A percentile compares a stretch with the other conserved stretches of the same genome.
Evolutionary conservation across 2,113 vertebrate species (phyloP).

Genomic region (Coptodon rendalli): DNA sequence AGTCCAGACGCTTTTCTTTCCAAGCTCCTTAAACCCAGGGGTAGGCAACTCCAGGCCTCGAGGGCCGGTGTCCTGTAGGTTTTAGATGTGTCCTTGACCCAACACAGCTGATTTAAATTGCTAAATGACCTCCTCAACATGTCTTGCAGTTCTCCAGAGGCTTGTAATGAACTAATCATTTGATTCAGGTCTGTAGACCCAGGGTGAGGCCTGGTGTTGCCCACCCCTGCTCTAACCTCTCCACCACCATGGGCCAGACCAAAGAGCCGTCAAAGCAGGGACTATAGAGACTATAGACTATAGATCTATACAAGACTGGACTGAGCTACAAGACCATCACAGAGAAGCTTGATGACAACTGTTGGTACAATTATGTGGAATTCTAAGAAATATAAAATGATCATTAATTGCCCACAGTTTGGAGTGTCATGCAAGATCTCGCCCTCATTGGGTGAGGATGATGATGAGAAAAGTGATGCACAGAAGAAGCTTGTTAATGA

Average conservation of each 20-base stretch:
- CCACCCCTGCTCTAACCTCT: neutral
- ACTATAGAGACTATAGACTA: neutral
- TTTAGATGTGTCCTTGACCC: neutral
- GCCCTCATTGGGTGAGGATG: neutral
- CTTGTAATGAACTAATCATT: neutral
- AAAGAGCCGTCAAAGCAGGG: neutral
- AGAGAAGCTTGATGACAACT: neutral
- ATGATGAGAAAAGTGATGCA: neutral
- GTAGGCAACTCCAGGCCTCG: neutral
- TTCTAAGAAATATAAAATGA: neutral
- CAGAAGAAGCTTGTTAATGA: neutral
- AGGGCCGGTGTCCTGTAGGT: accelerated
- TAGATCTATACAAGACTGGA: neutral
- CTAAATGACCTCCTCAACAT: accelerated
- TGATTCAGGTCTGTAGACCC: neutral
- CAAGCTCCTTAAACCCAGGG: neutral
- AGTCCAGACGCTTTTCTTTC: too few relatives aligned
- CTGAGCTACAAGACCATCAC: neutral
- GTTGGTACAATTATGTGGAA: neutral
- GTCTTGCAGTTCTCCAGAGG: neutral
- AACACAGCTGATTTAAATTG: accelerated
- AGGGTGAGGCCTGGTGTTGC: neutral
- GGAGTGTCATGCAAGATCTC: neutral
- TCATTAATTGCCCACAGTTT: neutral
- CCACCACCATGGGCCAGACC: neutral